Conservation (phyloP, 35 echinoderm and acorn worm genomes). For the Chiridota heheva region DNA sequence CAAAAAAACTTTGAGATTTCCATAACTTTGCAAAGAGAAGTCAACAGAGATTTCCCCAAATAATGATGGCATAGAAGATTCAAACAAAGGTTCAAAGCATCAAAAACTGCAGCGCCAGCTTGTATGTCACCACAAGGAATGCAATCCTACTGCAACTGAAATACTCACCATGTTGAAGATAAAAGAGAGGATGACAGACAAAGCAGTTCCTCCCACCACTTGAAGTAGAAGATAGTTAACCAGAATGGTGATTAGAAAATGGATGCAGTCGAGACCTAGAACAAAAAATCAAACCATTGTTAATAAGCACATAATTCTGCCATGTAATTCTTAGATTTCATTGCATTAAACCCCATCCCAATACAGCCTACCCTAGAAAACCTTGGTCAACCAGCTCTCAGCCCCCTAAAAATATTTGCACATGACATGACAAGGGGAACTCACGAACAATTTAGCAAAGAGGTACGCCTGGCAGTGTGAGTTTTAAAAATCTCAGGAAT, state of each 20-base stretch:
- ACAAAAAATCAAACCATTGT: conserved; percentile 10
- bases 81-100: too few species aligned
- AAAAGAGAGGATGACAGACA: conserved; percentile 69
- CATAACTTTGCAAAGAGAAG: too few species aligned
- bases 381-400: not conserved
- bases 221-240: conserved; percentile 73
- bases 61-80: too few species aligned
- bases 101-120: too few species aligned
- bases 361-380: too few species aligned
- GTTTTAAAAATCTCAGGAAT: too few species aligned
- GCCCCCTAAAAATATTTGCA: not conserved
- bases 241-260: conserved; percentile 68
- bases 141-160: too few species aligned
- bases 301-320: not conserved
- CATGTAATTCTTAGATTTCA: not conserved
- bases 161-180: conserved; percentile 85
- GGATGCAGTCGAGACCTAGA: conserved; percentile 56
- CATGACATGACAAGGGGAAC: too few species aligned
- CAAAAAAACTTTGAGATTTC: too few species aligned
- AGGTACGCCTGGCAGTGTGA: not conserved
- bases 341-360: not conserved
- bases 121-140: too few species aligned
- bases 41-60: too few species aligned
- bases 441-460: not conserved
- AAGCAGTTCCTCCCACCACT: conserved; percentile 51